These are phyloP conservation scores for Tenthredo scrophulariae DNA, from an alignment of 2,888 invertebrate species.

Conservation along the genomic window DNA sequence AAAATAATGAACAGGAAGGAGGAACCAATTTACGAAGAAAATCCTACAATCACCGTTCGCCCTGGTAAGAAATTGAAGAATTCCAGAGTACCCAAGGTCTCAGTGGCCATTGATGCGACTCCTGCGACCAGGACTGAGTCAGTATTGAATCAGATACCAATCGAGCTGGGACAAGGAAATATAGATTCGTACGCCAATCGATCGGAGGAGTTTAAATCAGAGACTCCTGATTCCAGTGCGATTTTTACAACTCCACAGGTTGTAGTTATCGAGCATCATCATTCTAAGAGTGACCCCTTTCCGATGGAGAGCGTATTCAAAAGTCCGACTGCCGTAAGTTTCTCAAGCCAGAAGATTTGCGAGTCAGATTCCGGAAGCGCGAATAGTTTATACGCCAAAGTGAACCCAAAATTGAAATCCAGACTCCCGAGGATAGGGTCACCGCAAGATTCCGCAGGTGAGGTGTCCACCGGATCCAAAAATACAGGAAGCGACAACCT, in stretches of 20 bases:
- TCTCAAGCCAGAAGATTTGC: constrained; percentile 69
- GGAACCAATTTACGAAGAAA: constrained; percentile 72
- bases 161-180: constrained; percentile 83
- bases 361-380: constrained; percentile 75
- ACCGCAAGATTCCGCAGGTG: constrained; percentile 51
- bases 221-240: constrained; percentile 58
- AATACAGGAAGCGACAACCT: constrained; percentile 63
- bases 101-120: constrained; percentile 89
- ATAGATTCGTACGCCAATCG: constrained; percentile 61
- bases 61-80: constrained; percentile 78
- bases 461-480: constrained; percentile 56
- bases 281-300: constrained; percentile 74
- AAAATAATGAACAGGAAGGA: constrained; percentile 62
- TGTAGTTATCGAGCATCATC: constrained; percentile 75
- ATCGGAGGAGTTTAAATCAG: constrained; percentile 59
- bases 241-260: constrained; percentile 68
- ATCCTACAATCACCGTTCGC: constrained; percentile 69
- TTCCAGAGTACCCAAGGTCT: constrained; percentile 84
- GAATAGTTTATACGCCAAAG: constrained; percentile 75
- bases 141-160: constrained; percentile 87
- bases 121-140: constrained; percentile 87
- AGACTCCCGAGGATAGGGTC: constrained; percentile 64
- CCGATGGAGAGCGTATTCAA: constrained; percentile 73
- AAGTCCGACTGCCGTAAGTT: constrained; percentile 73
- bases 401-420: constrained; percentile 72